Percentiles rank a stretch among this genome's conserved stretches.
Evolutionary conservation across 2,888 invertebrate genomes (phyloP).

Genomic region (Monopis laevigella): DNA sequence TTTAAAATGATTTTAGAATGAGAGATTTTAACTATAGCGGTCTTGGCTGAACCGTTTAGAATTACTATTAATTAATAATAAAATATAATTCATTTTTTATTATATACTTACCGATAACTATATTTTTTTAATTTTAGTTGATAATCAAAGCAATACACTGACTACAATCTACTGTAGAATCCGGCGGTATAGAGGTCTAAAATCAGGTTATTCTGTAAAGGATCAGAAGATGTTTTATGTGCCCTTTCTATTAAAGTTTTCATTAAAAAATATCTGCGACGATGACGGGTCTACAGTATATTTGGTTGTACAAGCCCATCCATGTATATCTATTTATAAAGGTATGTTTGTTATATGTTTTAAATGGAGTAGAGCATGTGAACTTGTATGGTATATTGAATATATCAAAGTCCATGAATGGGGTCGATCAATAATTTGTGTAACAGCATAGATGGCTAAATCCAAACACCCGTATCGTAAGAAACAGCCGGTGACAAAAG

Average conservation of each 20-base stretch:
- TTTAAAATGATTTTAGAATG: neutral
- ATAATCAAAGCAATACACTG: conserved; percentile 20
- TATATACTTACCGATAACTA: neutral
- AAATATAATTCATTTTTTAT: neutral
- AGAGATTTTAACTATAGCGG: too few relatives aligned
- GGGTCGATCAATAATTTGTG: too few relatives aligned
- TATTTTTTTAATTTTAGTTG: conserved; percentile 20
- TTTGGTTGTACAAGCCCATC: conserved; percentile 77
- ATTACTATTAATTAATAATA: too few relatives aligned
- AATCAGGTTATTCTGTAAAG: conserved; percentile 69
- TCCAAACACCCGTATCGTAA: too few relatives aligned
- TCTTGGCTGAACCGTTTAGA: too few relatives aligned
- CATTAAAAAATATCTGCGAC: conserved; percentile 71
- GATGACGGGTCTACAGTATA: conserved; percentile 62
- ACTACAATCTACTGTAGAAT: conserved; percentile 57
- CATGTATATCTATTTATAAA: conserved; percentile 79
- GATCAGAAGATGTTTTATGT: conserved; percentile 69
- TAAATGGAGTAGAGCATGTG: too few relatives aligned
- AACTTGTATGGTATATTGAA: too few relatives aligned
- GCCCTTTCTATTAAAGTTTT: conserved; percentile 77
- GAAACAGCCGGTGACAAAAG: too few relatives aligned
- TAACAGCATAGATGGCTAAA: too few relatives aligned
- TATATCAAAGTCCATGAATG: too few relatives aligned
- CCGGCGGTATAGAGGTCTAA: conserved; percentile 72
- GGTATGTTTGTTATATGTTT: too few relatives aligned